phyloP scores from a whole-genome alignment of 1,140 invertebrate genomes.

The Sarcophaga bullata region DNA sequence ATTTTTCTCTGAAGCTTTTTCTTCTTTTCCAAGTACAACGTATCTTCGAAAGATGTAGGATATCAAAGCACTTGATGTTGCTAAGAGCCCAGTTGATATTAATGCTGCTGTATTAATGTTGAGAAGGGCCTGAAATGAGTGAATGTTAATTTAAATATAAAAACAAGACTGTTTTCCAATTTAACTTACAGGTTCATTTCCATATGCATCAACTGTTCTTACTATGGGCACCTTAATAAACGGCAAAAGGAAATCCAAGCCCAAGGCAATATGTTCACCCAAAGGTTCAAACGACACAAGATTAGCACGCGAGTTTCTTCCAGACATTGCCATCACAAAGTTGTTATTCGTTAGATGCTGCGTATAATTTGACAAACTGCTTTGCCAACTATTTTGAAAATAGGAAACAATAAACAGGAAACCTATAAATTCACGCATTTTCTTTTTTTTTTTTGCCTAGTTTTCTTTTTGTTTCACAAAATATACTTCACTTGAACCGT shows the following conservation, averaged over 20 bases:
- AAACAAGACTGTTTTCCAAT: neutral
- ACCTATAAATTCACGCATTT: neutral
- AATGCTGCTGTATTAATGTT: conserved; percentile 56
- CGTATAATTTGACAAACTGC: neutral
- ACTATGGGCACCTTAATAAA: conserved; percentile 59
- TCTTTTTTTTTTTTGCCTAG: too few species aligned
- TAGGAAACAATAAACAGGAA: neutral
- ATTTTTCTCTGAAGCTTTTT: conserved; percentile 36
- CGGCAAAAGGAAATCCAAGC: conserved; percentile 56
- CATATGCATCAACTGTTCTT: conserved; percentile 43
- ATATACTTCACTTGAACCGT: neutral
- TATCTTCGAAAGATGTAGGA: conserved; percentile 53
- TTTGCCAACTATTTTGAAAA: neutral
- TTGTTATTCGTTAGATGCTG: neutral
- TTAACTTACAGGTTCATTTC: conserved; percentile 36
- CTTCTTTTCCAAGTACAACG: neutral
- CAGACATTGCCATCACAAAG: neutral
- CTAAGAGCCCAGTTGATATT: conserved; percentile 52
- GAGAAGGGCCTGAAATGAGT: conserved; percentile 44
- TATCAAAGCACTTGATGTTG: conserved; percentile 48
- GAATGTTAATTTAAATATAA: neutral
- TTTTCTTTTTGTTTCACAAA: neutral
- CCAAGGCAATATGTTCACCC: conserved; percentile 53
- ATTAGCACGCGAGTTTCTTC: conserved; percentile 36
- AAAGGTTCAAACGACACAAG: conserved; percentile 55